Conservation (phyloP, 2,797 vertebrate genomes). For the Manis javanica region DNA sequence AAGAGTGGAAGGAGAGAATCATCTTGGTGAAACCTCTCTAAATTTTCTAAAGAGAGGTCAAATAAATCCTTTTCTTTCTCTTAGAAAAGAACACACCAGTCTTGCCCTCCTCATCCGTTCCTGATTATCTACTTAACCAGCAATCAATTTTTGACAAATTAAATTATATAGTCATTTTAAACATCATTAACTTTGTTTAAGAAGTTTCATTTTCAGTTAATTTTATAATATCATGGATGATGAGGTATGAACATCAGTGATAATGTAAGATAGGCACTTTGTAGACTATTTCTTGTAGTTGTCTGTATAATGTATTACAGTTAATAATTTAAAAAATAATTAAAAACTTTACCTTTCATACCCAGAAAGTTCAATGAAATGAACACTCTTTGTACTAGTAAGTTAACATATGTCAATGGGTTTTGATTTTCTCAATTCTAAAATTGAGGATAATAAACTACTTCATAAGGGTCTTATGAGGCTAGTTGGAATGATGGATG, state of each 20-base stretch:
- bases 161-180: neutral
- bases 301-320: neutral
- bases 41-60: neutral
- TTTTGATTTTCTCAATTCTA: neutral
- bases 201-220: conserved; percentile 17
- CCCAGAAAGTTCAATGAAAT: neutral
- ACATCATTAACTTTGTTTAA: conserved; percentile 30
- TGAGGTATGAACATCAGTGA: neutral
- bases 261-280: neutral
- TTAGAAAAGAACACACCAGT: neutral
- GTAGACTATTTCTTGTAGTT: neutral
- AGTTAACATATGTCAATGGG: neutral
- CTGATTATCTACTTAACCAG: neutral
- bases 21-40: neutral
- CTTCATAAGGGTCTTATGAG: conserved; percentile 71
- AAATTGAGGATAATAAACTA: neutral
- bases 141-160: neutral
- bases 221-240: neutral
- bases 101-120: neutral
- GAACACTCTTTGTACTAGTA: neutral
- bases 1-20: neutral
- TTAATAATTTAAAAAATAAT: neutral
- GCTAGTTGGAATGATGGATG: neutral
- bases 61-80: neutral
- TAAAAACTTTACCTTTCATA: neutral